A percentile compares a stretch with the other conserved stretches of the same genome.
Evolutionary conservation across 1,140 invertebrate species (phyloP).

Genomic region (Alviniconcha marisindica): DNA sequence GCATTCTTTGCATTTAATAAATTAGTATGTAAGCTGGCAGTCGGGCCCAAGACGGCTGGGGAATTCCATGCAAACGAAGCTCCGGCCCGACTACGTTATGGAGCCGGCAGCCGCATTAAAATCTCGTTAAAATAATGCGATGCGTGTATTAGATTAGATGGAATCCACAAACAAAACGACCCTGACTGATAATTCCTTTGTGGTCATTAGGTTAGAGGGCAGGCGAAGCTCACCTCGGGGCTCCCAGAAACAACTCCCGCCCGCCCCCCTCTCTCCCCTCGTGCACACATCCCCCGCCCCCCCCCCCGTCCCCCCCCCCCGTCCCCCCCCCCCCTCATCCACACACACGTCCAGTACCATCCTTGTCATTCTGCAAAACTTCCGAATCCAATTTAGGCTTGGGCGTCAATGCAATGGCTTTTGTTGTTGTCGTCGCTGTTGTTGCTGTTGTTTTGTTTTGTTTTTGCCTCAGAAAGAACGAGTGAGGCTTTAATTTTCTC

Average conservation of each 20-base stretch:
- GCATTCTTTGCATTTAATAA: constrained; percentile 62
- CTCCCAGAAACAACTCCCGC: not conserved
- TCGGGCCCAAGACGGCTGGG: constrained; percentile 32
- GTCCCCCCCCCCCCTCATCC: not conserved
- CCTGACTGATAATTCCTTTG: constrained; percentile 45
- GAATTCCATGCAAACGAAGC: constrained; percentile 41
- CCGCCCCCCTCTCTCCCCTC: not conserved
- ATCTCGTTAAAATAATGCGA: constrained; percentile 59
- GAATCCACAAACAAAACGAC: constrained; percentile 47
- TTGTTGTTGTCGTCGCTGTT: no score
- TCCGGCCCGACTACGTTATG: constrained; percentile 41
- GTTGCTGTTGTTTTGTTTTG: no score
- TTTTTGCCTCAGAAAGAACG: no score
- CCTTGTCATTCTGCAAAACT: no score
- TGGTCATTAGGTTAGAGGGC: constrained; percentile 40
- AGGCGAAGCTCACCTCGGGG: not conserved
- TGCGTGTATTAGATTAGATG: constrained; percentile 59
- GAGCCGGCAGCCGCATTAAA: constrained; percentile 51
- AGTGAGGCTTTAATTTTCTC: no score
- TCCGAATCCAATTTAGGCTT: no score
- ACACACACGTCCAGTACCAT: no score
- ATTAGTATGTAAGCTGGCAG: constrained; percentile 55
- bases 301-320: not conserved
- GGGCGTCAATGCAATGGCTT: no score
- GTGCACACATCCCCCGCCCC: not conserved